Evolutionary conservation across 2,113 vertebrate genomes (phyloP), one percentile per base, ranked within the genome.

Genomic region (Grammomys surdaster): DNA sequence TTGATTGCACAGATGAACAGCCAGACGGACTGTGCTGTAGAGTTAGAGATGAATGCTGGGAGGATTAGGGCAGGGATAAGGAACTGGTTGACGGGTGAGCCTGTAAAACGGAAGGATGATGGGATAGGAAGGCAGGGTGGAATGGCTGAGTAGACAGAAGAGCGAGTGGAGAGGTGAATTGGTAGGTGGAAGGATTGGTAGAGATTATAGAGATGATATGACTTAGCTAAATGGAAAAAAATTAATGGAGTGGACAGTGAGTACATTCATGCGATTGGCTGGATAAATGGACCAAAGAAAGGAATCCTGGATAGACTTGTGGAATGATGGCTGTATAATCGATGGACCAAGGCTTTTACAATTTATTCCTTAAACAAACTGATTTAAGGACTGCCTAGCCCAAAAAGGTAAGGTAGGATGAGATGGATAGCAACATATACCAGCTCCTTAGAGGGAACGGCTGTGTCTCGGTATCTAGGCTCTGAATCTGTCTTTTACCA

Each of bases 241-340:
- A 76, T 0, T 60, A 28, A 69, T 70, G 40, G 54, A 43, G 28
- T 40, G 22, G n/a, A 73, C 20, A 54, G 12, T n/a, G 69, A 77
- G 8, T 26, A 51, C 9, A 14, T 69, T 92, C 1, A 10, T n/a
- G 19, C 3, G 28, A 11, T 80, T 58, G n/a, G 22, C 28, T 60
- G 90, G 69, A 46, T 72, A 46, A 85, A 26, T 26, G 56, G 40
- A 19, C 48, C 69, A 54, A 84, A 92, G 89, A 87, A 80, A 60
- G 13, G 85, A 31, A 33, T 7, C 43, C 20, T 28, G 20, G 11
- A 36, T 89, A 14, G 17, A 26, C 70, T 22, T 26, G 48, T 84
- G 76, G 60, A 84, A 84, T n/a, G 88, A 92, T 94, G 88, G 72
- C 24, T 85, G 11, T 48, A 75, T 54, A 95, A 80, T 67, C 46